A percentile compares a stretch with the other conserved stretches of the same genome.
Conservation (phyloP, 1,140 invertebrate genomes). For the Musca domestica region DNA sequence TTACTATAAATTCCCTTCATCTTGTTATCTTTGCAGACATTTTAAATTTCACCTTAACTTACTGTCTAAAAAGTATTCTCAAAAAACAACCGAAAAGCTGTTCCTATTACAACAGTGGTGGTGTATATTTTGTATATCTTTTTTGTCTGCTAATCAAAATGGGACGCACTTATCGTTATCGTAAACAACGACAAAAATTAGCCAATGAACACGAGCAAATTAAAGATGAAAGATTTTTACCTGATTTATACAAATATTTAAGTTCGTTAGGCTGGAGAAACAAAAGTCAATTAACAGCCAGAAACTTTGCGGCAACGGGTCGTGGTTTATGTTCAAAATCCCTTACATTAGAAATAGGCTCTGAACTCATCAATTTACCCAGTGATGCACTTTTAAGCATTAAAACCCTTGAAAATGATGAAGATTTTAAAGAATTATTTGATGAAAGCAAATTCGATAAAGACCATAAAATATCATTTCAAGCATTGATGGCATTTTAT, state of each 20-base stretch:
- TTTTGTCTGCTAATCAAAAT: constrained; percentile 18
- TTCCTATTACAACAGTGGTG: neutral
- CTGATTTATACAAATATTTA: constrained; percentile 35
- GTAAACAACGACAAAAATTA: constrained; percentile 13
- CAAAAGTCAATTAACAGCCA: constrained; percentile 31
- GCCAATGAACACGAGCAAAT: constrained; percentile 3
- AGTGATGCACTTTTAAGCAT: constrained; percentile 39
- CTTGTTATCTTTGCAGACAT: constrained; percentile 7
- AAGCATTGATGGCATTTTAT: constrained; percentile 63
- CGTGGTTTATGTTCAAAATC: constrained; percentile 44
- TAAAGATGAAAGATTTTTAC: constrained; percentile 18
- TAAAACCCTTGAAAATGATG: constrained; percentile 39
- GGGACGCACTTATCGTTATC: constrained; percentile 43
- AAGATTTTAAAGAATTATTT: constrained; percentile 39
- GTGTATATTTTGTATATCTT: neutral
- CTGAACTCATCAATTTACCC: constrained; percentile 42
- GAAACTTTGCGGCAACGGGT: constrained; percentile 34
- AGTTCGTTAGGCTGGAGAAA: constrained; percentile 39
- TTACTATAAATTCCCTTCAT: neutral
- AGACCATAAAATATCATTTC: constrained; percentile 52
- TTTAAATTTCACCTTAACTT: neutral
- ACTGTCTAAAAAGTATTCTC: neutral
- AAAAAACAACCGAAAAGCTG: neutral
- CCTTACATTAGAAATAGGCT: constrained; percentile 25
- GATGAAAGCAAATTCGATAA: constrained; percentile 32